Base-by-base conservation (phyloP, 2,113 vertebrate species). In the Ceratotherium simum region DNA sequence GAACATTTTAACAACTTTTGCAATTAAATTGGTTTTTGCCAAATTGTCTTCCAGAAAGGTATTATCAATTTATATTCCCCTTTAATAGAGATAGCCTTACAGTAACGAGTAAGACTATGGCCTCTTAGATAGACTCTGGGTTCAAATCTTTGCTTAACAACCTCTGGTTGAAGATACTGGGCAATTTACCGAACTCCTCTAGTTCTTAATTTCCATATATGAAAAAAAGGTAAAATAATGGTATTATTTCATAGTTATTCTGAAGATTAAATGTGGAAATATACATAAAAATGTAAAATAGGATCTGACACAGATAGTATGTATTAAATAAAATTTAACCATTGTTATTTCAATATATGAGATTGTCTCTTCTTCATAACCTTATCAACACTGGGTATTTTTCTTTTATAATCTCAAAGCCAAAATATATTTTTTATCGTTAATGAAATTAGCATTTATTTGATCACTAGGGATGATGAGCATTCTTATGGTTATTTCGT, bases 141-240 rank as follows among this genome's bases (percentile, higher is more conserved):
- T 70, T 58, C 25, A 79, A 67, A 46, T 81, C 6, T 56, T 42
- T 85, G 29, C 36, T 94, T 20, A 79, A 12, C 12, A 17, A 31
- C 8, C 6, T 84, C 33, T 56, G 31, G 6, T 27, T 72, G 25
- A 96, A 80, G 20, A 10, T 79, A 60, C 17, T 36, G 5, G 39
- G 33, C 10, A 86, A 64, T 3, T 51, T 58, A 42, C 3, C 29
- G 6, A 93, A 84, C 16, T 13, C 9, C 11, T 51, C 2, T 14
- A 73, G 33, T 60, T 62, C 62, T 82, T 69, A 83, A 46, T 84
- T 75, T 69, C n/a, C 33, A 69, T 8, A 86, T 48, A 4, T 85
- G 33, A 91, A 94, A 95, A 88, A 33, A 6, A 95, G 29, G n/a
- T 69, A 75, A 93, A 84, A 80, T 86, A 92, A 79, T 16, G n/a